Conservation (phyloP, 2,797 vertebrate species). For the Parauchenoglanis punctatus region DNA sequence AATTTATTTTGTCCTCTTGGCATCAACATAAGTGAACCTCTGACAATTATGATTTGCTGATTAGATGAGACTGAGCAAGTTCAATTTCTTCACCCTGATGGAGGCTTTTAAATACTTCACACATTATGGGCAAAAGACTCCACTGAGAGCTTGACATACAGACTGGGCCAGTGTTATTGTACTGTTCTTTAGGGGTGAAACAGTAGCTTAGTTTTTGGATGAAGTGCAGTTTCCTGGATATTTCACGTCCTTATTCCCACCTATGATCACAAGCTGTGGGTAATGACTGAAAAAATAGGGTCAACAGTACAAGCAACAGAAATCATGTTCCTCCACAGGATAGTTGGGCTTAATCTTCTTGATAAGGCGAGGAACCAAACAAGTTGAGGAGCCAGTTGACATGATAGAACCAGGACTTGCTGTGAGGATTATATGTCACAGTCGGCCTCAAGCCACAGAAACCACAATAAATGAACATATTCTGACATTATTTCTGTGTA, state of each 20-base stretch:
- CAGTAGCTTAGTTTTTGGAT: neutral
- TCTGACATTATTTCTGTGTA: neutral
- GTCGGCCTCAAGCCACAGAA: conserved; percentile 1
- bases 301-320: neutral
- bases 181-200: neutral
- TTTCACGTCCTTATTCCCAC: neutral
- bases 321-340: neutral
- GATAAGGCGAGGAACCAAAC: neutral
- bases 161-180: neutral
- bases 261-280: neutral
- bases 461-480: neutral
- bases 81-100: neutral
- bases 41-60: neutral
- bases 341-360: neutral
- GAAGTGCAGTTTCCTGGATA: neutral
- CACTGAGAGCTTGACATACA: neutral
- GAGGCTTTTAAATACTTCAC: neutral
- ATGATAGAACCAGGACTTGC: neutral
- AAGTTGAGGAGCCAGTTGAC: neutral
- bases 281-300: neutral
- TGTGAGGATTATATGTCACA: neutral
- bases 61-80: neutral
- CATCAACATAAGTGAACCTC: neutral
- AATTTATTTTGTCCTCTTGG: neutral
- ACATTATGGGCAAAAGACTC: neutral